Evolutionary conservation across 1,140 invertebrate species (phyloP), one percentile per base, ranked within the genome.

Genomic region (Thaumetopoea pityocampa): DNA sequence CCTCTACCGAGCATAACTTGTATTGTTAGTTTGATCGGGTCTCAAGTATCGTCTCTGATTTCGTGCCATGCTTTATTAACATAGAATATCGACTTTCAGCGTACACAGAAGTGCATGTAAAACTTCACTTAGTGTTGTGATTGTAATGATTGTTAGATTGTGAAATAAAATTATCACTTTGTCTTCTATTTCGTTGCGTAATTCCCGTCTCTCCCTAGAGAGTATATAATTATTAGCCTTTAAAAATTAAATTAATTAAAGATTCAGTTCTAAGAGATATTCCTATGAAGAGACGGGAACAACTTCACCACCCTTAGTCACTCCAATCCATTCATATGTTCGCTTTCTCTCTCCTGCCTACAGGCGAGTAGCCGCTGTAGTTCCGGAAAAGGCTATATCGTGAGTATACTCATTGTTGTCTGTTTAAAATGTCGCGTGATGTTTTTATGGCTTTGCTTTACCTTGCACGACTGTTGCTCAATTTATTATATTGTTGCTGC

Each of bases 371-470:
- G 91, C 88, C 89, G 91, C 87, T 92, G 91, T 89, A 93, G 92
- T 89, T 93, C 92, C 87, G 92, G 92, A 88, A 92, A 92, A 91
- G 92, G 92, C 90, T 93, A 93, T 92, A 92, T 93, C 91, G 92
- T 93, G 89, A 93, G 92, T 92, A 89, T 86, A 65, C 65, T 81
- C 65, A 72, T 59, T 77, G 67, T 73, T 80, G 66, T 70, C 70
- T 43, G 54, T 73, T 56, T 68, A 62, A 43, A 32, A 53, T 37
- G 27, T 58, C 54, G 42, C 36, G 51, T 49, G 10, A 11, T 11
- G 11, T 3, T 27, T 18, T 28, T 5, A 34, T 43, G 46, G 41
- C 55, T 53, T 51, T 59, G 6, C 33, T 41, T 11, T 20, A 29
- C 38, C 34, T 52, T 41, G 42, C 55, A 66, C 50, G 51, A 43